Conservation (phyloP, 2,113 vertebrate genomes). For the Labeo catla region DNA sequence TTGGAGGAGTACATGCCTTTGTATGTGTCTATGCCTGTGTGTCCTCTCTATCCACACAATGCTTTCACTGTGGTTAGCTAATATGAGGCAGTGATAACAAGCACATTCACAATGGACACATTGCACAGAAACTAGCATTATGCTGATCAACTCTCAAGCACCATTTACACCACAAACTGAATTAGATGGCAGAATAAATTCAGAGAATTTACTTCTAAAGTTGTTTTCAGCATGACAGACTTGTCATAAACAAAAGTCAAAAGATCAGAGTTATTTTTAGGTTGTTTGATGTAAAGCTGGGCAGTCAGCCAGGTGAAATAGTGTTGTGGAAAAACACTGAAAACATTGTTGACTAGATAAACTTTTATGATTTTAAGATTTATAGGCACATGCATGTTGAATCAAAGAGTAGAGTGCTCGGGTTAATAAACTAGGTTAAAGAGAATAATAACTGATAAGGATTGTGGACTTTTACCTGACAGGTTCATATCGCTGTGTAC, state of each 20-base stretch:
- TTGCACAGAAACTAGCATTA: conserved; percentile 37
- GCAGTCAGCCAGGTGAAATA: background rate
- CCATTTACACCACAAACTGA: conserved; percentile 11
- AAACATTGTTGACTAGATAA: background rate
- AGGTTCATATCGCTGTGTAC: conserved; percentile 58
- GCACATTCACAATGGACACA: conserved; percentile 50
- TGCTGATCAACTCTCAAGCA: conserved; percentile 46
- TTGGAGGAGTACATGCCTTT: background rate
- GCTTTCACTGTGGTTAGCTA: conserved; percentile 44
- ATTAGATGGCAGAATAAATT: background rate
- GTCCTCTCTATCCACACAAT: conserved; percentile 49
- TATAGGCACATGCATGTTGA: background rate
- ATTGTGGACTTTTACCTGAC: conserved; percentile 70
- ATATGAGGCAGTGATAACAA: conserved; percentile 41
- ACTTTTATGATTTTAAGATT: conserved; percentile 2
- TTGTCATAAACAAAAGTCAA: background rate
- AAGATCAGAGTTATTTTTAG: background rate
- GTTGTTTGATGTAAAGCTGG: conserved; percentile 13
- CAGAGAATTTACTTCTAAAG: background rate
- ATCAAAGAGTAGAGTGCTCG: background rate
- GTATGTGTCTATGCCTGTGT: conserved; percentile 39
- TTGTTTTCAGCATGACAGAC: background rate
- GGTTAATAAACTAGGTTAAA: conserved; percentile 51
- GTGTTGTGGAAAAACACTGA: conserved; percentile 37
- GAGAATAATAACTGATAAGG: conserved; percentile 64